phyloP scores from a whole-genome alignment of 2,113 vertebrate species.

The Lampris megalopsis region DNA sequence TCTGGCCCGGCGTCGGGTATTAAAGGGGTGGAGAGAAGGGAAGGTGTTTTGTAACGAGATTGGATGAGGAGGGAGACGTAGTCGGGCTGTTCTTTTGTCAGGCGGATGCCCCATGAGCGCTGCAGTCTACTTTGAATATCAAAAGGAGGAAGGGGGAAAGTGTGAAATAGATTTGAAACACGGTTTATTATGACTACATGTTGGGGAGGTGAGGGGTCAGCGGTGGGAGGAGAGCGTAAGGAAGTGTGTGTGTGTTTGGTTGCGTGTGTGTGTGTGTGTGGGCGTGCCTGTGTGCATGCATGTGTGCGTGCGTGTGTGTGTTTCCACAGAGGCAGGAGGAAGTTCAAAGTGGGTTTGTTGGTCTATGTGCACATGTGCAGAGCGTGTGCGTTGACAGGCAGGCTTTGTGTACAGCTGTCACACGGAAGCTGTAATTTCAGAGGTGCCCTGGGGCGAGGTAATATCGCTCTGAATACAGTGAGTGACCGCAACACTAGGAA shows the following conservation, averaged over 20 bases:
- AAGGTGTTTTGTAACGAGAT: slow-evolving; percentile 19
- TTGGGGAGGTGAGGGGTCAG: slow-evolving; percentile 41
- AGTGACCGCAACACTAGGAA: slow-evolving; percentile 36
- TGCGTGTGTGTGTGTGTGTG: slow-evolving; percentile 13
- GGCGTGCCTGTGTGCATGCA: slow-evolving; percentile 1
- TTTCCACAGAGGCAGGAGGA: background rate
- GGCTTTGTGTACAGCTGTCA: slow-evolving; percentile 39
- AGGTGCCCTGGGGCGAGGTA: slow-evolving; percentile 57
- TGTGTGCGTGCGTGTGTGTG: slow-evolving; percentile 11
- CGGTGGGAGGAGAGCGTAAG: slow-evolving; percentile 23
- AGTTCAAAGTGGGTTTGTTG: slow-evolving; percentile 26
- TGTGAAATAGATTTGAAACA: slow-evolving; percentile 56
- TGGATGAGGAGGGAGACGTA: slow-evolving; percentile 21
- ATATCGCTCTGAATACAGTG: slow-evolving; percentile 57
- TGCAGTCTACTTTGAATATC: slow-evolving; percentile 66
- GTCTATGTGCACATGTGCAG: slow-evolving; percentile 38
- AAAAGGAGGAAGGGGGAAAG: slow-evolving; percentile 57
- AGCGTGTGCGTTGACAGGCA: slow-evolving; percentile 11
- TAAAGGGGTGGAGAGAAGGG: slow-evolving; percentile 24
- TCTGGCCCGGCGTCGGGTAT: slow-evolving; percentile 28
- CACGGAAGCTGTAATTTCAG: slow-evolving; percentile 45
- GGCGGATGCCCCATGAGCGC: slow-evolving; percentile 35
- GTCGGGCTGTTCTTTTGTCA: slow-evolving; percentile 51
- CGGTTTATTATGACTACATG: slow-evolving; percentile 53
- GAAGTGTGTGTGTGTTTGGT: slow-evolving; percentile 2